A percentile compares a stretch with the other conserved stretches of the same genome.
Conservation (phyloP, 2,888 invertebrate species). For the Cenopis cana region DNA sequence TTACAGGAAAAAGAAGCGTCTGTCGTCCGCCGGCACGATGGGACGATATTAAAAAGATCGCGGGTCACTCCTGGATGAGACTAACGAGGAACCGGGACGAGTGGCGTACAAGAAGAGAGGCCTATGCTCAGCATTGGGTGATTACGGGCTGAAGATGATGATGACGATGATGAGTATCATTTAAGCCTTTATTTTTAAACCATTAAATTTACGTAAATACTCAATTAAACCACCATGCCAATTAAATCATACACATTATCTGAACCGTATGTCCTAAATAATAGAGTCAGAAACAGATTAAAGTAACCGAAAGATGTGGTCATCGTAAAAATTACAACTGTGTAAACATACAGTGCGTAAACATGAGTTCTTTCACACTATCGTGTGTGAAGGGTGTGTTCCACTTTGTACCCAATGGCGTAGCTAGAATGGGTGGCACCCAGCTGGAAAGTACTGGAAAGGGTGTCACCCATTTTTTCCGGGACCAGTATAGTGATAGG, state of each 20-base stretch:
- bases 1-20: too few species aligned
- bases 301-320: neutral
- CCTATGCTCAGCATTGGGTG: too few species aligned
- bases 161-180: neutral
- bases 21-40: too few species aligned
- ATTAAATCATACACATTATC: neutral
- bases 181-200: slow-evolving; percentile 23
- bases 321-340: slow-evolving; percentile 44
- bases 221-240: slow-evolving; percentile 17
- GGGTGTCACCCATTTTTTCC: too few species aligned
- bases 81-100: too few species aligned
- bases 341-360: slow-evolving; percentile 41
- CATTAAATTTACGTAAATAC: slow-evolving; percentile 16
- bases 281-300: slow-evolving; percentile 11
- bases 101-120: too few species aligned
- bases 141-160: too few species aligned
- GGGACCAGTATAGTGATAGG: too few species aligned
- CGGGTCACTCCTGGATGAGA: too few species aligned
- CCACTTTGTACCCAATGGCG: neutral
- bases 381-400: slow-evolving; percentile 23
- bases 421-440: too few species aligned
- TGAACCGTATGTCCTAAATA: neutral
- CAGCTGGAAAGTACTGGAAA: too few species aligned
- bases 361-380: slow-evolving; percentile 44
- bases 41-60: too few species aligned